Base-by-base conservation (phyloP, 2,113 vertebrate species). In the Esox niger region DNA sequence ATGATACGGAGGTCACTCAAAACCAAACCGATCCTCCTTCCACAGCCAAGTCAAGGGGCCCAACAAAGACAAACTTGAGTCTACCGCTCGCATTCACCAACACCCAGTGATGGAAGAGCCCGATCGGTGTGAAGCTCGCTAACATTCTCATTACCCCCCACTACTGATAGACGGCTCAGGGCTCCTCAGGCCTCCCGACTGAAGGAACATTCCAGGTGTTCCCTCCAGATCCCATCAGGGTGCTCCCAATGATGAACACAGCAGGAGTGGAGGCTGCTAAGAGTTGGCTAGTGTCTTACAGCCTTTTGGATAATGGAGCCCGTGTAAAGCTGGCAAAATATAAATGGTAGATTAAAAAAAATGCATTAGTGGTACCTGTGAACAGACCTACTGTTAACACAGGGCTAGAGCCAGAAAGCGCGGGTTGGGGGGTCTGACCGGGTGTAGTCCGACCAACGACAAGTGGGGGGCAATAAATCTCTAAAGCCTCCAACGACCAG, bases 321-420 rank as follows among this genome's bases (percentile, higher is more conserved):
- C 20, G 8, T 23, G 30, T 49, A 74, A 65, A 75, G 72, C 71
- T 77, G 75, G 68, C 65, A 69, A 58, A 35, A 35, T 54, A 67
- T 72, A 71, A 69, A n/a, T n/a, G n/a, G n/a, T n/a, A n/a, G n/a
- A 71, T 77, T 62, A 69, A 66, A 67, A 66, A 68, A 64, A 43
- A 55, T 46, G 30, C 25, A 5, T 47, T 54, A 38, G 64, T 27
- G 47, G 52, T 54, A n/a, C 66, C 64, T 35, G 70, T 38, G 64
- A 74, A 66, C 66, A 30, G 27, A 38, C 20, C 8, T 33, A 17
- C 21, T 20, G 35, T 55, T 63, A 64, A 77, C 60, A 26, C 6
- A 49, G 10, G 60, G 63, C 26, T 15, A 15, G 38, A 43, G n/a
- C 31, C 59, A 56, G 69, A 71, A 77, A 82, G 80, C 74, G 35